phyloP scores from a whole-genome alignment of 64 coral and sea anemone species.

The Orbicella faveolata region DNA sequence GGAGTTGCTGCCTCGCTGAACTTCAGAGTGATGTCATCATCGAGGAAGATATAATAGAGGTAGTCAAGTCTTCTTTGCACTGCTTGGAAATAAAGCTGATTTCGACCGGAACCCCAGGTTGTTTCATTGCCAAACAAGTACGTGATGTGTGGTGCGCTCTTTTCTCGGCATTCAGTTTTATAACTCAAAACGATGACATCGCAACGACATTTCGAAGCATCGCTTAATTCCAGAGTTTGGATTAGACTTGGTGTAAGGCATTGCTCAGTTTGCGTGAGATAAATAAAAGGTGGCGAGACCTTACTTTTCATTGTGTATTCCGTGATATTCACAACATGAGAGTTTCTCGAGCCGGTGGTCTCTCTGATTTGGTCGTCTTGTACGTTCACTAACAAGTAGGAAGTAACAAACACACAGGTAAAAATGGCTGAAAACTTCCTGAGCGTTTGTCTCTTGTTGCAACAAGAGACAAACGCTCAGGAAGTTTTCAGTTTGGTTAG shows the following conservation, averaged over 20 bases:
- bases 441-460: not conserved
- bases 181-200: conserved; percentile 34
- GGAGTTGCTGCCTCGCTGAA: not conserved
- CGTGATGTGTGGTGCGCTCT: not conserved
- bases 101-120: conserved; percentile 14
- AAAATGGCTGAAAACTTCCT: not conserved
- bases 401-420: not conserved
- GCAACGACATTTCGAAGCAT: not conserved
- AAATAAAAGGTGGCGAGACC: not conserved
- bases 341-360: too few relatives aligned
- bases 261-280: conserved; percentile 2
- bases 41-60: conserved; percentile 8
- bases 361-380: too few relatives aligned
- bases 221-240: not conserved
- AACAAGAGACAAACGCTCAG: not conserved
- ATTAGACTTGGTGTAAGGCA: not conserved
- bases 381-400: not conserved
- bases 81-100: not conserved
- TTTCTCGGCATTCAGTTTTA: not conserved
- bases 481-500: not conserved
- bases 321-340: too few relatives aligned
- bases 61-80: not conserved
- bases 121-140: conserved; percentile 28
- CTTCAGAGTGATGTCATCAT: conserved; percentile 16
- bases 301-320: too few relatives aligned